Conservation (phyloP, 2,113 vertebrate genomes). For the Chunga burmeisteri region DNA sequence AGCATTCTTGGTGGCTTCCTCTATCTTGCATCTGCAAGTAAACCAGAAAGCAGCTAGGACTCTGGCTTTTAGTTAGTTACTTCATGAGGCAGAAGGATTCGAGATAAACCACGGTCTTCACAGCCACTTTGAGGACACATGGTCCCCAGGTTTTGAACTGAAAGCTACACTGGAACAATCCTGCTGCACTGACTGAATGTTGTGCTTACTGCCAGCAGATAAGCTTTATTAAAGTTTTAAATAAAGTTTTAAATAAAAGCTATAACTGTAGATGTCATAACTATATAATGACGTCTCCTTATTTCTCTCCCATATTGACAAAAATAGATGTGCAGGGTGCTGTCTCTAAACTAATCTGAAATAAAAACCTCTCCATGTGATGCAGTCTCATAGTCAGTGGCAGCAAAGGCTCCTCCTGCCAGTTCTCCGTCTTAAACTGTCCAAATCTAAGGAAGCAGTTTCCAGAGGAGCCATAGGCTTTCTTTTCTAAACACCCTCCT, state of each 20-base stretch:
- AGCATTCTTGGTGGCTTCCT: background rate
- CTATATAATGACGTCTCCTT: background rate
- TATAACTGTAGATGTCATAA: background rate
- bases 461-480: background rate
- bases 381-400: fast-evolving
- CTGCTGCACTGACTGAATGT: background rate
- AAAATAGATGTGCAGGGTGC: background rate
- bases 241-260: background rate
- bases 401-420: background rate
- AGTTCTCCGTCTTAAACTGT: background rate
- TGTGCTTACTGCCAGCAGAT: fast-evolving
- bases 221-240: background rate
- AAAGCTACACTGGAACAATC: background rate
- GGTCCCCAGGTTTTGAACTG: background rate
- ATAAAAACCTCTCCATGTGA: background rate
- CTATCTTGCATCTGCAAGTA: background rate
- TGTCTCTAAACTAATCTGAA: background rate
- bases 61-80: background rate
- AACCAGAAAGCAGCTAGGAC: background rate
- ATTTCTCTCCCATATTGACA: background rate
- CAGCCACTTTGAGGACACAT: background rate
- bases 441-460: background rate
- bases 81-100: background rate
- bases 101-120: background rate
- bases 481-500: background rate